Evolutionary conservation across 2,797 vertebrate species (phyloP).

Genomic region (Tachyglossus aculeatus): DNA sequence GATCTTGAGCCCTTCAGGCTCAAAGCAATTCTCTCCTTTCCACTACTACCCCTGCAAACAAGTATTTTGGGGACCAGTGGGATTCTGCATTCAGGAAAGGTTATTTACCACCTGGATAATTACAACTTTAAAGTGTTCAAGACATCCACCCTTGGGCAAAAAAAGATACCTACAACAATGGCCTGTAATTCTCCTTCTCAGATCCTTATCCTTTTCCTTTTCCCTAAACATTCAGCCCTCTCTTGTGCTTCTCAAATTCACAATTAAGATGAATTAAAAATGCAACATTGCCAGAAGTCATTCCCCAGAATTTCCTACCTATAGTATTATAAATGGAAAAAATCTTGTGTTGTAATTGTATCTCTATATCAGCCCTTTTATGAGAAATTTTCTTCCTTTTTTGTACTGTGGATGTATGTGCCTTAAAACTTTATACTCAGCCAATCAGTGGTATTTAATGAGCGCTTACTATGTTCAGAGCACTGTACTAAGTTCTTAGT

Average conservation of each 20-base stretch:
- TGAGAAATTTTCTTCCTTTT: not conserved
- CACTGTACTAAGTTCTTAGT: too few species aligned
- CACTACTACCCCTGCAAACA: not conserved
- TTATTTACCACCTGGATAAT: slow-evolving; percentile 63
- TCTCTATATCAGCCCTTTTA: not conserved
- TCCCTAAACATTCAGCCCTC: slow-evolving; percentile 28
- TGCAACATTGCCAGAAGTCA: slow-evolving; percentile 25
- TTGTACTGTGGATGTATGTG: not conserved
- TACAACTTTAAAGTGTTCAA: slow-evolving; percentile 45
- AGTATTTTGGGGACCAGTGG: slow-evolving; percentile 5
- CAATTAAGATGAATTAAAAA: slow-evolving; percentile 43
- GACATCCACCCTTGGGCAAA: slow-evolving; percentile 47
- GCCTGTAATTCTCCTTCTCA: slow-evolving; percentile 64
- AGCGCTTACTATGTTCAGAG: too few species aligned
- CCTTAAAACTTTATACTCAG: too few species aligned
- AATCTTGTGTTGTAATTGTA: not conserved
- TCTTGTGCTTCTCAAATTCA: slow-evolving; percentile 19
- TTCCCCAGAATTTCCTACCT: slow-evolving; percentile 38
- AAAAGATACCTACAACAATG: slow-evolving; percentile 49
- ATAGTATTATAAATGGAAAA: slow-evolving; percentile 13
- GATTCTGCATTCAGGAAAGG: slow-evolving; percentile 45
- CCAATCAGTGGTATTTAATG: too few species aligned
- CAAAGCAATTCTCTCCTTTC: not conserved
- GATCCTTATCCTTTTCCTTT: too few species aligned
- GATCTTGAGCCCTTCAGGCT: not conserved